These are phyloP conservation scores for Phengaris arion DNA, from an alignment of 2,888 invertebrate genomes.

Conservation along the genomic window DNA sequence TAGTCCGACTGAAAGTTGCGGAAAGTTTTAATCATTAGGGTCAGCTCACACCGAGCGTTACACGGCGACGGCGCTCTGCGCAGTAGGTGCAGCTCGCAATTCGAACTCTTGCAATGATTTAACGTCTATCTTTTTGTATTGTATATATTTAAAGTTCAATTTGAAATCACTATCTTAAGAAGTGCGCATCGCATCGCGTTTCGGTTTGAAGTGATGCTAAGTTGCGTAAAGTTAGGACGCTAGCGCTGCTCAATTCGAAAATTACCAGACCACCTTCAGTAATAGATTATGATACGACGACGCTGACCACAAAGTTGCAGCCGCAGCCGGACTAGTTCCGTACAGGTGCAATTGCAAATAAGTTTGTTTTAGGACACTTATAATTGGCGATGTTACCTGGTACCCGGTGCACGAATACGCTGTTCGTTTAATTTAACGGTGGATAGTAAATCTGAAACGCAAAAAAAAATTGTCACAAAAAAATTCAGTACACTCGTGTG, in stretches of 20 bases:
- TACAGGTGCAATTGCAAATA: slow-evolving; percentile 3
- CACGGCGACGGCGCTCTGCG: too few species aligned
- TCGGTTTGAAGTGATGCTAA: too few species aligned
- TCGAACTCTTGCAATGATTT: too few species aligned
- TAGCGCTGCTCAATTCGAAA: slow-evolving; percentile 2
- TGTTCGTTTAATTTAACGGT: neutral
- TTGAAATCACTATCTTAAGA: too few species aligned
- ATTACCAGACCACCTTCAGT: slow-evolving; percentile 10
- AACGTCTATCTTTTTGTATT: too few species aligned
- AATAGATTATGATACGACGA: slow-evolving; percentile 17
- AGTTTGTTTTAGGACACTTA: slow-evolving; percentile 19
- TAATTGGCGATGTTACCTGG: slow-evolving; percentile 7
- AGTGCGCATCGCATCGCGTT: too few species aligned
- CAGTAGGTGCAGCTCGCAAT: too few species aligned
- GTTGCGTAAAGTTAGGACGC: neutral
- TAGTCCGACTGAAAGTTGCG: neutral
- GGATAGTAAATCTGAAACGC: too few species aligned
- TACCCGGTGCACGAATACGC: neutral
- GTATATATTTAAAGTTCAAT: too few species aligned
- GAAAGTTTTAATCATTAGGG: slow-evolving; percentile 12
- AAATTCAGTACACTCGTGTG: too few species aligned
- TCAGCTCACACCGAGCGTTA: too few species aligned
- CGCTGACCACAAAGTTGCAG: slow-evolving; percentile 13
- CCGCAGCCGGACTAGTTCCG: neutral
- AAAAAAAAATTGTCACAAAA: too few species aligned